phyloP scores from a whole-genome alignment of 1,140 invertebrate genomes.

The Triops cancriformis region DNA sequence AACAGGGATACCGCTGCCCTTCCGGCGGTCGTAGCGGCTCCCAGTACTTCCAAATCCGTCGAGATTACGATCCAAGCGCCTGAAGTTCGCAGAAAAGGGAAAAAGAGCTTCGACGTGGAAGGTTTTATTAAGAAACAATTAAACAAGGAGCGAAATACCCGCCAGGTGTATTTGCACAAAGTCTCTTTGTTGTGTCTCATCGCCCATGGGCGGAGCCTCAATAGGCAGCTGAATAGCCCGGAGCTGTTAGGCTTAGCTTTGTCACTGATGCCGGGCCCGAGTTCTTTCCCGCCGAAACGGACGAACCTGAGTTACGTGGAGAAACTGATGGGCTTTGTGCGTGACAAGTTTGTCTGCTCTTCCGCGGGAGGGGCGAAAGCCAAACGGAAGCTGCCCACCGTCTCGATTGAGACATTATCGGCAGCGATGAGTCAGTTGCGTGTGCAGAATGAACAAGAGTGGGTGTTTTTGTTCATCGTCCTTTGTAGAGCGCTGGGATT shows the following conservation, averaged over 20 bases:
- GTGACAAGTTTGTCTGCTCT: conserved; percentile 45
- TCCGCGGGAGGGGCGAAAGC: conserved; percentile 32
- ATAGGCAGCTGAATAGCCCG: conserved; percentile 57
- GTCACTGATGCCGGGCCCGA: conserved; percentile 60
- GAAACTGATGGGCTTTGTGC: conserved; percentile 68
- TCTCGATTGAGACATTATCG: conserved; percentile 39
- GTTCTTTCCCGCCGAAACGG: conserved; percentile 59
- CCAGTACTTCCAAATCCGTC: not conserved
- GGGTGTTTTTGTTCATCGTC: conserved; percentile 63
- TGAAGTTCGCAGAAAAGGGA: not conserved
- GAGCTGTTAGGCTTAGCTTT: conserved; percentile 56
- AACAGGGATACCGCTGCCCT: not conserved
- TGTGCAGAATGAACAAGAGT: conserved; percentile 46
- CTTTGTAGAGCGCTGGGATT: conserved; percentile 68
- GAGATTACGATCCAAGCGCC: conserved; percentile 3
- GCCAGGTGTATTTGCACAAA: conserved; percentile 60
- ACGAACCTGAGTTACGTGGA: conserved; percentile 63
- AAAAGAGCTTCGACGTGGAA: not conserved
- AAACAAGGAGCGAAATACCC: not conserved
- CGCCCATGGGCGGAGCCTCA: conserved; percentile 68
- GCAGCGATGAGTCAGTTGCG: conserved; percentile 50
- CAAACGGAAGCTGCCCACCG: conserved; percentile 14
- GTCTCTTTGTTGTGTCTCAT: conserved; percentile 73
- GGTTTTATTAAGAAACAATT: not conserved
- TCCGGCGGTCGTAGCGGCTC: not conserved